Evolutionary conservation across 2,113 vertebrate genomes (phyloP).

Genomic region (Cygnus buccinator): DNA sequence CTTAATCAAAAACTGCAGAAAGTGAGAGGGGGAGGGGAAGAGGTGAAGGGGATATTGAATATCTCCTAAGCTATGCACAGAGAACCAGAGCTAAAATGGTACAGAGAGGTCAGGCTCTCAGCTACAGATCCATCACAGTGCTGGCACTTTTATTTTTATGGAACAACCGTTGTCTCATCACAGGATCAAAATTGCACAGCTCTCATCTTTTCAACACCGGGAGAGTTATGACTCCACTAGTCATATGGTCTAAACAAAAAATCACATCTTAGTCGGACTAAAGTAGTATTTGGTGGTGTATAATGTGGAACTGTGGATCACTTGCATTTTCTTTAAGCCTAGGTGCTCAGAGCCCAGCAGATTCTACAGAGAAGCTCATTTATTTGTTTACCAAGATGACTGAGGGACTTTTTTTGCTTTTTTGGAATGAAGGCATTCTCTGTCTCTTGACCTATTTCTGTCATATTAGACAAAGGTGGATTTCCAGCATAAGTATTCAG

Average conservation of each 20-base stretch:
- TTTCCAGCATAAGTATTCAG: not conserved
- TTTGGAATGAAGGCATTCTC: not conserved
- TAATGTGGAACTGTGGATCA: not conserved
- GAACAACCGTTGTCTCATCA: slow-evolving; percentile 11
- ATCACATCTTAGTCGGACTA: not conserved
- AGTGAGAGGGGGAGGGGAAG: not conserved
- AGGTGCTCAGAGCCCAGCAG: not conserved
- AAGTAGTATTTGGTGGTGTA: not conserved
- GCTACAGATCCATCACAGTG: slow-evolving; percentile 12
- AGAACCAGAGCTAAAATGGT: not conserved
- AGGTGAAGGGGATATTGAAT: not conserved
- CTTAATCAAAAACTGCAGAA: slow-evolving; percentile 25
- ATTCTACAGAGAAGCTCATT: not conserved
- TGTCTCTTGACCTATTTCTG: not conserved
- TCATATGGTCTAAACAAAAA: not conserved
- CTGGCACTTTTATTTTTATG: slow-evolving; percentile 38
- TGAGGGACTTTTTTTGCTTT: not conserved
- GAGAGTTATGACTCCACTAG: not conserved
- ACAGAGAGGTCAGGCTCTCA: not conserved
- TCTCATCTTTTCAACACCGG: not conserved
- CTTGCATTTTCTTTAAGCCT: not conserved
- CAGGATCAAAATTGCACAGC: slow-evolving; percentile 16
- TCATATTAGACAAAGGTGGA: not conserved
- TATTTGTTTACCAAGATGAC: not conserved
- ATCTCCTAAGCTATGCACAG: not conserved